Evolutionary conservation across 30 jellyfish, hydroid and myxozoan species (phyloP), one percentile per base, ranked within the genome.

Genomic region (Morbakka virulenta): DNA sequence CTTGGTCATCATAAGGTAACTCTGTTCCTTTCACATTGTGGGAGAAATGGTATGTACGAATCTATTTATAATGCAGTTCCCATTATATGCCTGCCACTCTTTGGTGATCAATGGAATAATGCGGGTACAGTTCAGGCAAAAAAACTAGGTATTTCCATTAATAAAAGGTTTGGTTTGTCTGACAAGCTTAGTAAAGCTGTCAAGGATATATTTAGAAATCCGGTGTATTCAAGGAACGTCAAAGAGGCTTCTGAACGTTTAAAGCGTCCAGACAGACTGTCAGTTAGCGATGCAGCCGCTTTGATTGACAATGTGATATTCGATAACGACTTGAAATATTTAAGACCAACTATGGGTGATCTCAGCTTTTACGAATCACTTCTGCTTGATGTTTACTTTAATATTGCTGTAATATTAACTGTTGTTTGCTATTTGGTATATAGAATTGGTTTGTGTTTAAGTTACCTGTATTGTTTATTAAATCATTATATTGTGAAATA

Each of bases 1-100:
- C 52, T 84, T 23, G 89, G 52, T 21, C 79, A 84, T 17, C 32
- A 41, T 24, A 67, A 75, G 47, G 35, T 87, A 4, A 35, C 34
- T 21, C 21, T 84, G 57, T 72, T 84, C 32, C 41, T 84, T 13
- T 57, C 95, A 22, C 95, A 84, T 47, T 84, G 95, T 33, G 95
- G 95, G 29, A 62, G 57, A 36, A 84, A 84, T 81, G 71, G 95
- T 41, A 35, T 84, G 29, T 84, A 84, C 81, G 95, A 84, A 76
- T 82, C 95, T 4, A 69, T 84, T 3, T 84, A 84, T 69, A 87
- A 84, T 52, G 35, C 51, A 35, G 82, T 84, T 0, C 80, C 51
- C 4, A 81, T 74, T 31, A 27, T 84, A 1, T 84, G 95, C 66
- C 50, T 84, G 34, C 95, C 95, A 13, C 52, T 84, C 61, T 84